Evolutionary conservation across 2,113 vertebrate species (phyloP).

Genomic region (Gavia stellata): DNA sequence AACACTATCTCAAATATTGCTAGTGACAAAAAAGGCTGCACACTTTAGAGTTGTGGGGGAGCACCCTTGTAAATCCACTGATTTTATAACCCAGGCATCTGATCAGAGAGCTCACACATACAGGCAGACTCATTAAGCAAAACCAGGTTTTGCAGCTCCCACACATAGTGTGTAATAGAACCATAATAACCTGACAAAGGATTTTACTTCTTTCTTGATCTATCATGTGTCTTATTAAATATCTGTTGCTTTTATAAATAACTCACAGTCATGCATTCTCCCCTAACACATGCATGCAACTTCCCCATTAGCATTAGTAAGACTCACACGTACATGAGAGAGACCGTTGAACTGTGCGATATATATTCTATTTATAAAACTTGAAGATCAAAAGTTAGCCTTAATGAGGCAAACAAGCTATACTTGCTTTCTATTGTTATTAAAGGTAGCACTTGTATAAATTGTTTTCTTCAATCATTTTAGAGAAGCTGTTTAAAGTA

Average conservation of each 20-base stretch:
- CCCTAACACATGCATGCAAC: neutral
- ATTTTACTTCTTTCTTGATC: neutral
- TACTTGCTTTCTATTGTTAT: conserved; percentile 30
- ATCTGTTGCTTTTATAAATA: neutral
- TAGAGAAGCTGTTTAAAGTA: conserved; percentile 27
- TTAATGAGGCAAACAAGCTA: conserved; percentile 26
- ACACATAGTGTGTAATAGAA: neutral
- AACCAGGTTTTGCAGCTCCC: neutral
- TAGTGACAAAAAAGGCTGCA: neutral
- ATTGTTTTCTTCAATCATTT: conserved; percentile 30
- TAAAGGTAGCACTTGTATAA: neutral
- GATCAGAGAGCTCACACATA: neutral
- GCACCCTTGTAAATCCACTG: neutral
- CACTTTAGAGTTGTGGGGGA: rapidly evolving
- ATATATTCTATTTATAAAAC: conserved; percentile 6
- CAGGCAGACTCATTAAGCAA: neutral
- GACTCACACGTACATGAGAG: neutral
- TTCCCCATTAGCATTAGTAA: neutral
- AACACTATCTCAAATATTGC: neutral
- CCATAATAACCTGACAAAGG: neutral
- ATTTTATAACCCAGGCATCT: neutral
- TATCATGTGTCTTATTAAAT: neutral
- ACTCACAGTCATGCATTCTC: neutral
- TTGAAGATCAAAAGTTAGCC: neutral
- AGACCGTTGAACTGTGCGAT: neutral